Base-by-base conservation (phyloP, 2,888 invertebrate genomes). In the Macaria notata region DNA sequence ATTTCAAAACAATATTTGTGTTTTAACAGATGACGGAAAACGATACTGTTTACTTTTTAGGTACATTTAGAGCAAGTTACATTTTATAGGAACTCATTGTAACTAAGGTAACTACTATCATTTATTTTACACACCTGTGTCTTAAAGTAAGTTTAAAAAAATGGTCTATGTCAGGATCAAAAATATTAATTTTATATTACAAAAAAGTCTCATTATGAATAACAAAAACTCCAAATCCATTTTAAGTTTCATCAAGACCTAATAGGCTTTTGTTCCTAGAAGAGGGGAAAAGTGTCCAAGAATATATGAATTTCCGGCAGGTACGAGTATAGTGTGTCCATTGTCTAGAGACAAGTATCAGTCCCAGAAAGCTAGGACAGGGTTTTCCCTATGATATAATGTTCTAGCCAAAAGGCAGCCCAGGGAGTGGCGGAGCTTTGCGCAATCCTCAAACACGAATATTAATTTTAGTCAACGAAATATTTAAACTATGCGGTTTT, bases 381-480 rank as follows among this genome's bases (percentile, higher is more conserved):
- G 65, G 63, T 62, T 66, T 63, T 59, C 52, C 63, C 65, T 47
- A 63, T 71, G 69, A 73, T 62, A 68, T 69, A 74, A 74, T 57
- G 52, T 56, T 51, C 53, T 61, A 61, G 67, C 63, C 56, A 43
- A 59, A 45, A 49, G 55, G 42, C 38, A 49, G 47, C 36, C 57
- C 59, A 65, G 61, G 59, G 62, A 50, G 61, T 58, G 55, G 65
- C 65, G 58, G 65, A 3, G 44, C 38, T 45, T 50, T 50, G 44
- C 62, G 60, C 53, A 69, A 73, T 72, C 69, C 53, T 54, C 59
- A 0, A 60, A 65, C 41, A 63, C 66, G 64, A 70, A 69, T 72
- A 69, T 72, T 69, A 64, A 71, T 65, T 66, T 63, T 46, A 57
- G 57, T 54, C 49, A 49, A 47, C 56, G 59, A 61, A 60, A 56